These are phyloP conservation scores for Condylura cristata DNA, from an alignment of 2,113 vertebrate species.

Conservation along the genomic window DNA sequence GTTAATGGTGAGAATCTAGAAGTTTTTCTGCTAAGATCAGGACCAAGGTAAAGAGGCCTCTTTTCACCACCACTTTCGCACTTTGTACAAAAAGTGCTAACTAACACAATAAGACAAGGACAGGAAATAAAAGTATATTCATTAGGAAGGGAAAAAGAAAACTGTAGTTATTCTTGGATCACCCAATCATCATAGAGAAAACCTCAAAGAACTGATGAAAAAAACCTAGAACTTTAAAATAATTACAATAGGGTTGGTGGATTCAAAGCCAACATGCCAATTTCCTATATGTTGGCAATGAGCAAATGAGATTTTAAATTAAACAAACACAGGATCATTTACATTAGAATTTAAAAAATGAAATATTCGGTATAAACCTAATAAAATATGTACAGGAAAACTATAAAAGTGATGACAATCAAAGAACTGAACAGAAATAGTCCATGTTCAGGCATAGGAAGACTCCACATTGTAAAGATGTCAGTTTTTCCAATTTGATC, in stretches of 20 bases:
- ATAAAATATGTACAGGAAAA: not conserved
- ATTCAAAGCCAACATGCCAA: not conserved
- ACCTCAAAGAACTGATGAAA: not conserved
- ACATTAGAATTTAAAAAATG: not conserved
- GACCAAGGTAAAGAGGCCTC: not conserved
- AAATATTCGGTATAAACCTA: not conserved
- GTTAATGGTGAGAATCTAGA: not conserved
- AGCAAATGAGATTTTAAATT: not conserved
- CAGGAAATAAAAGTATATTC: not conserved
- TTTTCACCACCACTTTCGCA: not conserved
- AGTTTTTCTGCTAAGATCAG: not conserved
- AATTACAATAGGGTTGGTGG: not conserved
- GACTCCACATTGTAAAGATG: not conserved
- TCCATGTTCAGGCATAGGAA: not conserved
- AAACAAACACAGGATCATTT: not conserved
- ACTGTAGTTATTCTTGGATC: not conserved
- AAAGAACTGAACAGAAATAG: slow-evolving; percentile 2
- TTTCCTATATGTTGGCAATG: not conserved
- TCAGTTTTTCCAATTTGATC: not conserved
- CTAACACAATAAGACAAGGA: not conserved
- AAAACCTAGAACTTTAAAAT: not conserved
- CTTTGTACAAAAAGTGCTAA: not conserved
- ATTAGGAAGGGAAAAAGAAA: not conserved
- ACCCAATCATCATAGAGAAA: not conserved
- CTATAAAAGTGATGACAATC: not conserved